Percentiles rank a stretch among this genome's conserved stretches.
These are phyloP conservation scores for Platyura marginata DNA, from an alignment of 1,140 invertebrate genomes.

Conservation along the genomic window DNA sequence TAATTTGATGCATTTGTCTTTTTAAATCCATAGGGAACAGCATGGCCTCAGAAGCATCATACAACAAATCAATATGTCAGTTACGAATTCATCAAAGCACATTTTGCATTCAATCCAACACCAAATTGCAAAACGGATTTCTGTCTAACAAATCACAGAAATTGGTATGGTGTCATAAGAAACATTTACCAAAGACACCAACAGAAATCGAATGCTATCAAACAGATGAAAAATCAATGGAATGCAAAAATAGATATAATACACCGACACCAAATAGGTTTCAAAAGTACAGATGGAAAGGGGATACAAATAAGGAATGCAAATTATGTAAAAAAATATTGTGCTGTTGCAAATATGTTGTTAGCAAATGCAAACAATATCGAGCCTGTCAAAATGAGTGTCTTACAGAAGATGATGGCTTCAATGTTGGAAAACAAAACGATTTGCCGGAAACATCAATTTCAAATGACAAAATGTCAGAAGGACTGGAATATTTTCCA, in stretches of 20 bases:
- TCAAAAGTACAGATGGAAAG: not conserved
- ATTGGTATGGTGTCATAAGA: too few relatives aligned
- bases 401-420: not conserved
- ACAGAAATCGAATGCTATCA: not conserved
- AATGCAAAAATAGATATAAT: not conserved
- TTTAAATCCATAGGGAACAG: not conserved
- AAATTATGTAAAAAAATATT: too few relatives aligned
- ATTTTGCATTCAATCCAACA: not conserved
- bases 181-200: not conserved
- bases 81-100: not conserved
- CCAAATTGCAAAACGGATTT: not conserved
- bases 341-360: too few relatives aligned
- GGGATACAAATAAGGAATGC: not conserved
- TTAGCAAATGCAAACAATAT: too few relatives aligned
- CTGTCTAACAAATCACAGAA: too few relatives aligned
- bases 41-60: not conserved
- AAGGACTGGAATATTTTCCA: not conserved
- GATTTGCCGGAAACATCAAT: not conserved
- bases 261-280: not conserved
- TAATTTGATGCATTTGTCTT: too few relatives aligned
- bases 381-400: not conserved
- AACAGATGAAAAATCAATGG: not conserved
- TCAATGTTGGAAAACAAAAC: not conserved
- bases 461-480: not conserved
- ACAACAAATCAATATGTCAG: not conserved